These are phyloP conservation scores for Morinoia aosen DNA, from an alignment of 2,888 invertebrate genomes.

Conservation along the genomic window DNA sequence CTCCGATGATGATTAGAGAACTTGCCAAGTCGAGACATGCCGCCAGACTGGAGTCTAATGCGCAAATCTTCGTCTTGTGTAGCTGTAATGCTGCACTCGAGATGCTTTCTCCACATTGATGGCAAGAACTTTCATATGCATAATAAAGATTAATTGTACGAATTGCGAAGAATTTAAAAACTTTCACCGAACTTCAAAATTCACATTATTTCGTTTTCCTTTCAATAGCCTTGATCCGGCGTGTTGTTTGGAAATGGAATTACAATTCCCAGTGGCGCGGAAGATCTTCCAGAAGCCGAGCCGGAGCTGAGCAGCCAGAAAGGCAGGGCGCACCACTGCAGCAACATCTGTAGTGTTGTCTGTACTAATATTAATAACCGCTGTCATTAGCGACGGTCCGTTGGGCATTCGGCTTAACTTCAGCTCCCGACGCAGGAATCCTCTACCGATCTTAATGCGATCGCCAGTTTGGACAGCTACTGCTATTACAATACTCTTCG, in stretches of 20 bases:
- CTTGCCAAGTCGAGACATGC: conserved; percentile 32
- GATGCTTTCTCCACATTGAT: background rate
- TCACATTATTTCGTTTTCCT: background rate
- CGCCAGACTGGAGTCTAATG: conserved; percentile 13
- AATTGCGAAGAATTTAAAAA: background rate
- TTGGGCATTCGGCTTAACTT: background rate
- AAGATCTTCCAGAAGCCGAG: background rate
- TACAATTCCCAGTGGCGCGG: conserved; percentile 5
- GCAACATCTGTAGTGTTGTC: conserved; percentile 40
- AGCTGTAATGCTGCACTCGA: background rate
- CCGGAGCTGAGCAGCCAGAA: background rate
- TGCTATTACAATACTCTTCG: background rate
- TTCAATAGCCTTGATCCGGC: background rate
- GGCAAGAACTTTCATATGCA: background rate
- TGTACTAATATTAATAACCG: conserved; percentile 30
- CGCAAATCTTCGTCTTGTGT: background rate
- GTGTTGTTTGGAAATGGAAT: background rate
- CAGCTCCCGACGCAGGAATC: background rate
- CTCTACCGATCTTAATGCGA: background rate
- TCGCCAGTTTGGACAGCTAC: background rate
- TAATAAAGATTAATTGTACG: background rate
- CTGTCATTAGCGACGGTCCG: background rate
- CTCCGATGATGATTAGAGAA: conserved; percentile 40
- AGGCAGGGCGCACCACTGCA: background rate
- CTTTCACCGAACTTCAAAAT: background rate